Evolutionary conservation across 1,140 invertebrate species (phyloP).

Genomic region (Pseudomyrmex gracilis): DNA sequence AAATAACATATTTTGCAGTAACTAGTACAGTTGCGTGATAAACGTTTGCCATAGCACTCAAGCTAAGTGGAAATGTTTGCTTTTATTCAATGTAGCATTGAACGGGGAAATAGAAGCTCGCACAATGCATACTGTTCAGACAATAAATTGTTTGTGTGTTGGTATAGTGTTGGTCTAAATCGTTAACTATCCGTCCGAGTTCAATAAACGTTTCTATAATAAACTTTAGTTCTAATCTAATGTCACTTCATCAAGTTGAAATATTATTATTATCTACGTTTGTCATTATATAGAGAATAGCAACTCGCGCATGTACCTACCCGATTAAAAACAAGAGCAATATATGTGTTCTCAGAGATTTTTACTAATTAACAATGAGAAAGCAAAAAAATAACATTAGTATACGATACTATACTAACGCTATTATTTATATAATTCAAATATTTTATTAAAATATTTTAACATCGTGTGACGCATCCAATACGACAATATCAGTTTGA

Average conservation of each 20-base stretch:
- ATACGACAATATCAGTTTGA: not conserved
- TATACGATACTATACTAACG: not conserved
- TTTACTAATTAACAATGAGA: not conserved
- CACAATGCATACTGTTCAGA: conserved; percentile 26
- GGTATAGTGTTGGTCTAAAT: conserved; percentile 34
- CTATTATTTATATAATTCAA: not conserved
- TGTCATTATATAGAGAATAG: not conserved
- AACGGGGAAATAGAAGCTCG: conserved; percentile 43
- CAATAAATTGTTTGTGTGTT: conserved; percentile 35
- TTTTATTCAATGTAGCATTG: conserved; percentile 44
- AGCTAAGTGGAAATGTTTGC: conserved; percentile 57
- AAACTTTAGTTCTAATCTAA: conserved; percentile 37
- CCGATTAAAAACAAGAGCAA: not conserved
- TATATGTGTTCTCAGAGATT: not conserved
- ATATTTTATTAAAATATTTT: not conserved
- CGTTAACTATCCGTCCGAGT: conserved; percentile 24
- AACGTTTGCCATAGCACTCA: conserved; percentile 49
- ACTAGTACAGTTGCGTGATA: conserved; percentile 16
- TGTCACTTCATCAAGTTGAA: conserved; percentile 6
- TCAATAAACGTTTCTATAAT: conserved; percentile 31
- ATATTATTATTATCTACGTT: not conserved
- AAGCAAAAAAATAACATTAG: not conserved
- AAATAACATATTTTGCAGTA: conserved; percentile 18
- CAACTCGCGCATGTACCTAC: not conserved
- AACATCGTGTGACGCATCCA: too few species aligned